A percentile compares a stretch with the other conserved stretches of the same genome.
Conservation (phyloP, 2,113 vertebrate species). For the Antechinus stuartii region DNA sequence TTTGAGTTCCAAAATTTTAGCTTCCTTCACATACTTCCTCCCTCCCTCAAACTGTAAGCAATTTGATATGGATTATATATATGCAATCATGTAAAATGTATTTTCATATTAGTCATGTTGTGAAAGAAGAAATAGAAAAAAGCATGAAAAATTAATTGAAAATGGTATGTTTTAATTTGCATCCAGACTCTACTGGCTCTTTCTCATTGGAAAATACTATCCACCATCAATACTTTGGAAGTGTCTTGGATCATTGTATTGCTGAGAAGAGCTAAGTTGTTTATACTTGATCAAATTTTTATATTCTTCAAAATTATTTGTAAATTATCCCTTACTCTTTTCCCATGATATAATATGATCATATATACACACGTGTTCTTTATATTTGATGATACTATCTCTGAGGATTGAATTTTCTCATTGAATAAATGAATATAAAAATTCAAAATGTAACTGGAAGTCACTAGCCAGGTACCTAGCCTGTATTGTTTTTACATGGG, state of each 20-base stretch:
- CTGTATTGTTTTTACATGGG: neutral
- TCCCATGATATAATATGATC: neutral
- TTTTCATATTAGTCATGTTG: neutral
- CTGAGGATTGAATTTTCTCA: neutral
- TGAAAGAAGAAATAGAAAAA: neutral
- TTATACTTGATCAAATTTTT: neutral
- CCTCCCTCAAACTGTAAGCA: neutral
- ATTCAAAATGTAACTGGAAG: conserved; percentile 1
- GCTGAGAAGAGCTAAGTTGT: neutral
- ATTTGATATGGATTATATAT: neutral
- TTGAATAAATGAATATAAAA: neutral
- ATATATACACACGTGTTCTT: neutral
- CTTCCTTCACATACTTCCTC: neutral
- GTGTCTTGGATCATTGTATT: neutral
- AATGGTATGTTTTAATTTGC: neutral
- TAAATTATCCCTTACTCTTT: conserved; percentile 4
- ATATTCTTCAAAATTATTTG: neutral
- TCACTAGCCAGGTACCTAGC: neutral
- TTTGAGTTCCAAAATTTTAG: neutral
- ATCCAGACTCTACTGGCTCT: neutral
- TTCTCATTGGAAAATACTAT: neutral
- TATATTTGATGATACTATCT: conserved; percentile 18
- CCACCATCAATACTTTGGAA: neutral
- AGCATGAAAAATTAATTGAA: neutral
- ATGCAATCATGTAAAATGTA: neutral